These are phyloP conservation scores for Pecten maximus DNA, from an alignment of 2,888 invertebrate genomes.

Conservation along the genomic window DNA sequence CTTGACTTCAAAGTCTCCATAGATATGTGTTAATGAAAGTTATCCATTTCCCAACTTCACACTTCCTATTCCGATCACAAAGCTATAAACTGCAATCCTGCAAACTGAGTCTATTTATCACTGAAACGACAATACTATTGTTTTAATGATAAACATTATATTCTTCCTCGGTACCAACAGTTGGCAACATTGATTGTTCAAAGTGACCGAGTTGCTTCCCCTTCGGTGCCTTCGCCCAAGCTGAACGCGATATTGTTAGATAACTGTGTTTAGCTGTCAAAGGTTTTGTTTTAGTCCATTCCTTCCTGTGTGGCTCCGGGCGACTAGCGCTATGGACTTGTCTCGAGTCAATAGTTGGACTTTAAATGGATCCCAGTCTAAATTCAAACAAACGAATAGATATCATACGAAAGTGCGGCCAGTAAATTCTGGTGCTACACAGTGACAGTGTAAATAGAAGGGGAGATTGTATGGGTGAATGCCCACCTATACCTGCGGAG, in stretches of 20 bases:
- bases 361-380: neutral
- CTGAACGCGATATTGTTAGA: slow-evolving; percentile 19
- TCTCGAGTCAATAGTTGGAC: slow-evolving; percentile 22
- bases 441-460: slow-evolving; percentile 27
- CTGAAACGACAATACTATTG: neutral
- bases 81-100: neutral
- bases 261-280: neutral
- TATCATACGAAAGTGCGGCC: slow-evolving; percentile 30
- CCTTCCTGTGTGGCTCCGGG: slow-evolving; percentile 1
- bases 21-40: neutral
- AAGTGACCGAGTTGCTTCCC: neutral
- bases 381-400: slow-evolving; percentile 29
- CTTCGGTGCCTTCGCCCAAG: neutral
- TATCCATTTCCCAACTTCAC: neutral
- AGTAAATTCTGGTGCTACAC: slow-evolving; percentile 33
- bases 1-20: neutral
- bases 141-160: neutral
- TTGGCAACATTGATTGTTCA: neutral
- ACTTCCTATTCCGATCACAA: neutral
- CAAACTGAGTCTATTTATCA: neutral
- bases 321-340: slow-evolving; percentile 25
- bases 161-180: neutral
- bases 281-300: slow-evolving; percentile 12
- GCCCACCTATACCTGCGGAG: neutral
- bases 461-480: slow-evolving; percentile 19